Percentiles rank a stretch among this genome's conserved stretches.
These are phyloP conservation scores for Microdon myrmicae DNA, from an alignment of 2,888 invertebrate species.

Conservation along the genomic window DNA sequence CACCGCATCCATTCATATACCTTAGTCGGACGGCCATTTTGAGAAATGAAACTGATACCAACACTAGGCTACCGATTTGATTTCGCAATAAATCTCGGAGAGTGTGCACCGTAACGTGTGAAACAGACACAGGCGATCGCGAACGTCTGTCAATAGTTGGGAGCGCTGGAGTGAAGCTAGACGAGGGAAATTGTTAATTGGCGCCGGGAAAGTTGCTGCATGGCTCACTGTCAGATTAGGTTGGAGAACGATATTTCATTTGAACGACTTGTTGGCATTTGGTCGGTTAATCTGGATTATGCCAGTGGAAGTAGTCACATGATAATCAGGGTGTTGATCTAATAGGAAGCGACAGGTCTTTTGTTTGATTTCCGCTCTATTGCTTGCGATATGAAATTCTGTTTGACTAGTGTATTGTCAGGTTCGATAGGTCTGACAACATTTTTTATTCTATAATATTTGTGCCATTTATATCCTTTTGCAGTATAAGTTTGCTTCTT, in stretches of 20 bases:
- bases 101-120: constrained; percentile 33
- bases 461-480: too few relatives aligned
- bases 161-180: constrained; percentile 2
- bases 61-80: neutral
- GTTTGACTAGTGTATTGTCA: too few relatives aligned
- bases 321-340: neutral
- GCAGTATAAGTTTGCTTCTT: too few relatives aligned
- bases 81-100: constrained; percentile 23
- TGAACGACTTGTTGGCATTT: constrained; percentile 38
- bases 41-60: constrained; percentile 37
- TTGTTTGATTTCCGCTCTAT: neutral
- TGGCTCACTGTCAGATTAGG: constrained; percentile 25
- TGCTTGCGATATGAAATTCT: too few relatives aligned
- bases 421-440: too few relatives aligned
- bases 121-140: constrained; percentile 38
- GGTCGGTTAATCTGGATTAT: constrained; percentile 19
- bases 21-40: constrained; percentile 17
- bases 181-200: constrained; percentile 30
- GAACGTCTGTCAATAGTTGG: constrained; percentile 13
- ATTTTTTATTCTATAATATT: too few relatives aligned
- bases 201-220: constrained; percentile 19
- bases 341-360: constrained; percentile 1
- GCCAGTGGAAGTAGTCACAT: neutral
- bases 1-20: constrained; percentile 8
- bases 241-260: constrained; percentile 15